phyloP scores from a whole-genome alignment of 2,888 invertebrate species.

The Hesperia comma region DNA sequence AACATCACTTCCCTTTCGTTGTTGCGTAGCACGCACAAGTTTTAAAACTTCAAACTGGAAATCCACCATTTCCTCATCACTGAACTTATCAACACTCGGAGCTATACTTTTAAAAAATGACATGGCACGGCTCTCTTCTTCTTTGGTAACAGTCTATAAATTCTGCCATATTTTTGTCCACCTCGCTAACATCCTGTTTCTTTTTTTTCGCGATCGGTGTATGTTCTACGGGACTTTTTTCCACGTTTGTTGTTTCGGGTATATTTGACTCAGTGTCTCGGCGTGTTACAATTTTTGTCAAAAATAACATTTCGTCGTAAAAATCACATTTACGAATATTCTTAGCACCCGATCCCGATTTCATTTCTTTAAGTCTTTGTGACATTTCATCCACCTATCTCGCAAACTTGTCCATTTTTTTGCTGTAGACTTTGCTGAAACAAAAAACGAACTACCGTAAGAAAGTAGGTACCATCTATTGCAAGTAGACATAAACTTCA shows the following conservation, averaged over 20 bases:
- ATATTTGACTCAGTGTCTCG: constrained; percentile 5
- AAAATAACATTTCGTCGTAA: constrained; percentile 9
- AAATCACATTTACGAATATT: constrained; percentile 11
- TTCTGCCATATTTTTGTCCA: constrained; percentile 8
- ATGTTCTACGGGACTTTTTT: constrained; percentile 5
- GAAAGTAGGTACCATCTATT: too few species aligned
- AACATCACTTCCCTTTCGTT: constrained; percentile 17
- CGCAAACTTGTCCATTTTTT: constrained; percentile 3
- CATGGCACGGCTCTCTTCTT: constrained; percentile 17
- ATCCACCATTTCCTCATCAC: too few species aligned
- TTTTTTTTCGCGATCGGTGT: constrained; percentile 7
- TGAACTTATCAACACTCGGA: constrained; percentile 14
- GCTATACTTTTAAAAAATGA: constrained; percentile 18
- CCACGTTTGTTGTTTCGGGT: constrained; percentile 1
- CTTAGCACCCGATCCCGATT: constrained; percentile 9
- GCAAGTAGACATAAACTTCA: too few species aligned
- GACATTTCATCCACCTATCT: constrained; percentile 10
- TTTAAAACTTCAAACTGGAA: too few species aligned
- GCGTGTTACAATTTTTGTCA: constrained; percentile 4
- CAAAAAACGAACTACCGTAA: too few species aligned
- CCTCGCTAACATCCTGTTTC: constrained; percentile 6
- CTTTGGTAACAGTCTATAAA: constrained; percentile 12
- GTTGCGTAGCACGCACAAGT: constrained; percentile 11
- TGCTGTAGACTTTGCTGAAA: too few species aligned
- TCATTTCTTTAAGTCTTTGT: constrained; percentile 18